Evolutionary conservation across 2,113 vertebrate species (phyloP), one percentile per base, ranked within the genome.

Genomic region (Carollia perspicillata): DNA sequence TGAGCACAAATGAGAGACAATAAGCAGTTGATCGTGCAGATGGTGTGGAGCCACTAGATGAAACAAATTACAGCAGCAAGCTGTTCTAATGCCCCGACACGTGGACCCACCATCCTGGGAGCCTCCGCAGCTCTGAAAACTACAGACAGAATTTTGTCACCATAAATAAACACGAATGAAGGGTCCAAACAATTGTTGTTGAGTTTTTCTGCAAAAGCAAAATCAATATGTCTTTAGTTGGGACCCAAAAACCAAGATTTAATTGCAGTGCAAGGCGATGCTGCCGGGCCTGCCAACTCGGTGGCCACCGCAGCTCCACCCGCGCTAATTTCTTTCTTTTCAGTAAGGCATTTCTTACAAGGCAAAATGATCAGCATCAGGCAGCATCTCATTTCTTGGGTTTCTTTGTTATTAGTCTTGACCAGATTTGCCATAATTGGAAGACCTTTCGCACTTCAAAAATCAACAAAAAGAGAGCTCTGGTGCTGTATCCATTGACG

Each of bases 161-260:
- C 72, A 44, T 79, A 95, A 88, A 81, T 53, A 92, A 86, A 87
- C 47, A 53, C 44, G 69, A 94, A 78, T 55, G 47, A 88, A 88
- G 33, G 40, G 1, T 33, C 86, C 75, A 47, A 78, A 78, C 53
- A 66, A 23, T 51, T 80, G 44, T 84, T 81, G 60, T 26, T 51
- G 63, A 23, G 42, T 81, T 65, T 30, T 53, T 35, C 49, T 75
- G n/a, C 49, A 87, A 89, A 97, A 89, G 51, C 35, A 96, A 93
- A 94, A 91, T 94, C 92, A 92, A 4, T 63, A 89, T 87, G 55
- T 89, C 79, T 60, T 94, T 90, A 92, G 86, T 51, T 84, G 65
- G 63, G 40, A 69, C 83, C 68, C 44, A 14, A 97, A 93, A 86
- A 65, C 26, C 23, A 47, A 65, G 68, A 28, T 75, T 91, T 95